Evolutionary conservation across 1,140 invertebrate genomes (phyloP), one percentile per base, ranked within the genome.

Genomic region (Nautilus pompilius): DNA sequence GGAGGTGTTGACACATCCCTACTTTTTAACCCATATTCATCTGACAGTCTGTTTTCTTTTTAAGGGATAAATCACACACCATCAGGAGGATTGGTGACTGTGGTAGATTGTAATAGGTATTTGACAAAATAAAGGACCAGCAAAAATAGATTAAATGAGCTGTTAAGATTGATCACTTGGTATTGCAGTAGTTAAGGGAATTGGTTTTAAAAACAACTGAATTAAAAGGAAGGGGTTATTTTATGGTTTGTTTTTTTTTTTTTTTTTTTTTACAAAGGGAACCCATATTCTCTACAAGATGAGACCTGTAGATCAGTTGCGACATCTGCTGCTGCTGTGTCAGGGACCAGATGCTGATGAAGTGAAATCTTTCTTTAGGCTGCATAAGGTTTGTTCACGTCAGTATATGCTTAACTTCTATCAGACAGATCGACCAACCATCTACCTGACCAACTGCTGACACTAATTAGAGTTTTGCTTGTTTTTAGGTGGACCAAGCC

Each of bases 351-450:
- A 97, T 63, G 88, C 89, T 46, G 90, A 93, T 69, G 86, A 90
- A 30, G 89, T 97, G 0, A 90, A 91, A 74, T 86, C 88, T 20
- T 95, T 93, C 80, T 97, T 97, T 77, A 87, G 89, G 70, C 85
- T 90, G 2, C 90, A 93, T 73, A 90, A 89, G 71, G 79, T 80
- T 56, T 87, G 89, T 33, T 15, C n/a, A n/a, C n/a, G n/a, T n/a
- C n/a, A n/a, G n/a, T n/a, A n/a, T 26, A 67, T 15, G 49, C 17
- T 20, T 59, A 20, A 32, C 34, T 33, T 28, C 26, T 20, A 13
- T 1, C 10, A 17, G 24, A 10, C 8, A n/a, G 36, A 8, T n/a
- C 8, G 36, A n/a, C 36, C 36, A 41, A n/a, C n/a, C 36, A 41
- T 41, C 36, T 41, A 41, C 36, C 36, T 41, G 8, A 41, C n/a